Conservation (phyloP, 2,113 vertebrate species). For the Cardinalis cardinalis region DNA sequence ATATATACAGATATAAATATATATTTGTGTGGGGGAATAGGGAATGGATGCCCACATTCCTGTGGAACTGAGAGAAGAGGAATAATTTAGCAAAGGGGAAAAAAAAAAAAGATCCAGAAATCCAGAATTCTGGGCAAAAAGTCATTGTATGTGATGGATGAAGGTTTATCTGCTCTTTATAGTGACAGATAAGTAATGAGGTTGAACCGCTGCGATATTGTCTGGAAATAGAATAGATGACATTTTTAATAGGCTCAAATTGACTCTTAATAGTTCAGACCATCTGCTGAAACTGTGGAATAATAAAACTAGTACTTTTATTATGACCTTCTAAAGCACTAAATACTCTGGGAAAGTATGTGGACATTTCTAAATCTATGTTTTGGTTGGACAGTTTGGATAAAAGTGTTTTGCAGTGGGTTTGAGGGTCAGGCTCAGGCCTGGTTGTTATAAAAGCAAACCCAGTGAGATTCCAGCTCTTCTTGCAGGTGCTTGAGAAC, state of each 20-base stretch:
- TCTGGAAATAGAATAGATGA: constrained; percentile 48
- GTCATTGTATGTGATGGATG: neutral
- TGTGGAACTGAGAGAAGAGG: neutral
- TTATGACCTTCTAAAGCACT: constrained; percentile 6
- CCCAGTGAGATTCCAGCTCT: neutral
- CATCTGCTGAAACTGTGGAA: constrained; percentile 50
- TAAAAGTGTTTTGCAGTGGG: neutral
- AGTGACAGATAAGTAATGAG: constrained; percentile 54
- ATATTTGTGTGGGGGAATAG: neutral
- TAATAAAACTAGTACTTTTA: constrained; percentile 48
- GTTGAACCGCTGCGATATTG: neutral
- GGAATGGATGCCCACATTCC: neutral
- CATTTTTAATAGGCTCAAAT: constrained; percentile 53
- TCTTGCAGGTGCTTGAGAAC: neutral
- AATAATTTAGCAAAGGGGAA: neutral
- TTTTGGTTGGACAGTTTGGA: neutral
- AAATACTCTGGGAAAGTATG: neutral
- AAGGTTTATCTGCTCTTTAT: constrained; percentile 24
- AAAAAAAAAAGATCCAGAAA: neutral
- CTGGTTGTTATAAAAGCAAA: neutral
- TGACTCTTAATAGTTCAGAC: constrained; percentile 52
- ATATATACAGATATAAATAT: neutral
- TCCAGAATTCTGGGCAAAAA: neutral
- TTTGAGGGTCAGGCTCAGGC: neutral
- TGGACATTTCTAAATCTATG: neutral